Evolutionary conservation across 1,140 invertebrate species (phyloP).

Genomic region (Epicauta chinensis): DNA sequence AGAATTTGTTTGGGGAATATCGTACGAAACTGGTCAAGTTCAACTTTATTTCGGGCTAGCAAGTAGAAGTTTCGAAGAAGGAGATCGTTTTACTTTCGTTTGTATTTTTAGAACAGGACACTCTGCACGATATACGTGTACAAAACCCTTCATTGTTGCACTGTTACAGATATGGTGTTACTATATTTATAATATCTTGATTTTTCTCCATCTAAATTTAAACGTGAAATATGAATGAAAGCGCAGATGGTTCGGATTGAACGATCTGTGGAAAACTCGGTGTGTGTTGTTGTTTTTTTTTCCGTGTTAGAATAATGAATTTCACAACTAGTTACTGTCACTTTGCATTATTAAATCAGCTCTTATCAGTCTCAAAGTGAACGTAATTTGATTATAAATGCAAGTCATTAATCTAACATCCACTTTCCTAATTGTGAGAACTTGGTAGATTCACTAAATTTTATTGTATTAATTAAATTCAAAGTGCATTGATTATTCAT

Average conservation of each 20-base stretch:
- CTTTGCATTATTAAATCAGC: neutral
- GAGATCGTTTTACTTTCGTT: slow-evolving; percentile 4
- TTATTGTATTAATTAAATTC: no score
- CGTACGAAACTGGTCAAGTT: slow-evolving; percentile 2
- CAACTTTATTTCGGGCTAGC: slow-evolving; percentile 1
- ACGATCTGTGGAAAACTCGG: neutral
- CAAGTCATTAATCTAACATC: neutral
- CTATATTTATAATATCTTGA: no score
- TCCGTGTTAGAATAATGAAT: no score
- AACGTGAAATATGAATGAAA: neutral
- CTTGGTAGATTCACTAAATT: no score
- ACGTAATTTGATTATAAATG: neutral
- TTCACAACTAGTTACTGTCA: neutral
- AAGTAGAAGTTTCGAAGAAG: neutral
- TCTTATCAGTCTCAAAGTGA: neutral
- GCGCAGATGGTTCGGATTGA: slow-evolving; percentile 4
- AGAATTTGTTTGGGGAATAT: neutral
- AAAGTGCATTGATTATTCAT: no score
- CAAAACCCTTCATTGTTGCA: no score
- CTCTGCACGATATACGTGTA: no score
- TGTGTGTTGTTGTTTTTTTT: neutral
- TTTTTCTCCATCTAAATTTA: neutral
- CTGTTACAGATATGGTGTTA: no score
- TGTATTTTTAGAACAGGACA: slow-evolving; percentile 8
- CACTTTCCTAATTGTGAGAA: no score